A percentile compares a stretch with the other conserved stretches of the same genome.
These are phyloP conservation scores for Asobara japonica DNA, from an alignment of 1,140 invertebrate genomes.

Conservation along the genomic window DNA sequence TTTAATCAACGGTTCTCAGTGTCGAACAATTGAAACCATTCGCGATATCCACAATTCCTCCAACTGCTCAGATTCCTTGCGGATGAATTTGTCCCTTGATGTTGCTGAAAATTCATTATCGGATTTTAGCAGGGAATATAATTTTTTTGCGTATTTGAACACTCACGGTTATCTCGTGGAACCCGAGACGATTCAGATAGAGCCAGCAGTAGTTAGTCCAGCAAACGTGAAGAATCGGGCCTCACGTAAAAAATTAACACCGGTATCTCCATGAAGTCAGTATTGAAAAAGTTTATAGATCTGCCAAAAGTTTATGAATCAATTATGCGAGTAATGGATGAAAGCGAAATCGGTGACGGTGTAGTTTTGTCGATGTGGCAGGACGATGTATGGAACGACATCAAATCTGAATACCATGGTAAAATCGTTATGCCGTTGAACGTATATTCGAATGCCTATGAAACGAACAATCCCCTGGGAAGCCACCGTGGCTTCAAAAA, in stretches of 20 bases:
- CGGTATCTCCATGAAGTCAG: slow-evolving; percentile 6
- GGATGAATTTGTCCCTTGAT: neutral
- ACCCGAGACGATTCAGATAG: neutral
- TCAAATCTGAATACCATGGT: neutral
- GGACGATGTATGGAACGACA: slow-evolving; percentile 18
- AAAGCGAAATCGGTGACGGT: neutral
- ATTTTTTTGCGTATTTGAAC: neutral
- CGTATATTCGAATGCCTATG: slow-evolving; percentile 30
- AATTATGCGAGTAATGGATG: neutral
- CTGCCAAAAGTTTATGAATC: slow-evolving; percentile 2
- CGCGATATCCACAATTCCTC: neutral
- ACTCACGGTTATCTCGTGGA: neutral
- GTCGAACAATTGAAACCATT: neutral
- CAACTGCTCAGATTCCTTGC: neutral
- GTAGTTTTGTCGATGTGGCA: slow-evolving; percentile 27
- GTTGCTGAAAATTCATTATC: neutral
- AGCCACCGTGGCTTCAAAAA: neutral
- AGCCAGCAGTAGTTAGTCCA: neutral
- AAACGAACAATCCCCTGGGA: slow-evolving; percentile 28
- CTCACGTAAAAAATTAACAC: neutral
- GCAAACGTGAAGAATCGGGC: neutral
- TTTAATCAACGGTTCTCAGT: neutral
- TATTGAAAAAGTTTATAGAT: slow-evolving; percentile 16
- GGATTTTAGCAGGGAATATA: neutral
- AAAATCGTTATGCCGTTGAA: slow-evolving; percentile 25